Evolutionary conservation across 2,113 vertebrate species (phyloP).

Genomic region (Theristicus caerulescens): DNA sequence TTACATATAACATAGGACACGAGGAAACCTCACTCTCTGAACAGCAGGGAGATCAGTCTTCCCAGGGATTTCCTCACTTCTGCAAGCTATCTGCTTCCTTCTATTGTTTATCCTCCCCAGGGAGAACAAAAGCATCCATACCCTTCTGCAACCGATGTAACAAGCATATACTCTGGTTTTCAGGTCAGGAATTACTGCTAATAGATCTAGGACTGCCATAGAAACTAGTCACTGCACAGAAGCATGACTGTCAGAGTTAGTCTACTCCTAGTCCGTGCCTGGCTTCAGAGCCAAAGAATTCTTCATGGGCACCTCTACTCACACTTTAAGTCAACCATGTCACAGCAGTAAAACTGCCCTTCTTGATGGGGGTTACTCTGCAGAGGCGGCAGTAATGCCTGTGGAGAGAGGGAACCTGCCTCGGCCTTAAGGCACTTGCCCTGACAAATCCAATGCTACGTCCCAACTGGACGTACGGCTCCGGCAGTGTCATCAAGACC

Average conservation of each 20-base stretch:
- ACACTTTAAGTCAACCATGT: not conserved
- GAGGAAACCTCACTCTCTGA: not conserved
- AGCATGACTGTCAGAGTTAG: too few species aligned
- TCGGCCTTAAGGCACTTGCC: rapidly evolving
- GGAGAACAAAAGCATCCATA: not conserved
- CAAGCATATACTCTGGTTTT: not conserved
- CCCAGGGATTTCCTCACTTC: not conserved
- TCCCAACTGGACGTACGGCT: not conserved
- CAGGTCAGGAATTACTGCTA: not conserved
- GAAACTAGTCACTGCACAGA: not conserved
- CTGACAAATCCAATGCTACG: not conserved
- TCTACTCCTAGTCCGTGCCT: not conserved
- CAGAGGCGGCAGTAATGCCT: not conserved
- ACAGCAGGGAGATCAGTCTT: not conserved
- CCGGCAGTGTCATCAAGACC: rapidly evolving
- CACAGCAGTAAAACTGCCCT: not conserved
- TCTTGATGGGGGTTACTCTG: not conserved
- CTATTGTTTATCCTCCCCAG: not conserved
- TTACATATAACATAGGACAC: rapidly evolving
- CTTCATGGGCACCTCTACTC: not conserved
- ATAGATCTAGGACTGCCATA: not conserved
- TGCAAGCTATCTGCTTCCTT: not conserved
- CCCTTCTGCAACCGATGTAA: not conserved
- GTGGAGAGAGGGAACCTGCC: not conserved
- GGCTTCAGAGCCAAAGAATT: not conserved